Base-by-base conservation (phyloP, 2,113 vertebrate species). In the Cisticola juncidis region DNA sequence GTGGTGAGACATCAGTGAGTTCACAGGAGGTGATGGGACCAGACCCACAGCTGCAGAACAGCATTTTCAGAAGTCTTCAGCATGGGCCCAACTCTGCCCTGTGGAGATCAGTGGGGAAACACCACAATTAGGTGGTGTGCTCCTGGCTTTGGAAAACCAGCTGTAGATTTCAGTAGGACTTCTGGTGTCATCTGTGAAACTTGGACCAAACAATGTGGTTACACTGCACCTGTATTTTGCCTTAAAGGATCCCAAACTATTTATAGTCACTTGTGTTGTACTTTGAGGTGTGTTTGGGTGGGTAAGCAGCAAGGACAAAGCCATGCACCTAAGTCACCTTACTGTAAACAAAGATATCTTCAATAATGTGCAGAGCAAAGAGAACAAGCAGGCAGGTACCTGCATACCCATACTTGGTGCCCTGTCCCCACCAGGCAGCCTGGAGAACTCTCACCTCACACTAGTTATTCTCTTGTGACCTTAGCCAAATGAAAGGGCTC, bases 201-300 rank as follows among this genome's bases (percentile, higher is more conserved):
- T 8, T 25, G 38, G 62, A 77, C 42, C 58, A 12, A 93, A 26
- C 0, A 0, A 54, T 24, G 66, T 19, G 81, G 78, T 73, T 65
- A 74, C 1, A 0, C 47, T 47, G 44, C 47, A 54, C 28, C 50
- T 22, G 23, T 5, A n/a, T 54, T 95, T 83, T 35, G 38, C 50
- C 86, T 74, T 44, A 28, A 73, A 84, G 77, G 91, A 93, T 68
- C 86, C 48, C 76, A 51, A 84, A 56, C 72, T 92, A 92, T 93
- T 94, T 90, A 86, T 60, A 94, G 86, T 6, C 62, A 9, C 81
- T 76, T 16, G 66, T 0, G 0, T 56, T 92, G 57, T 40, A 77
- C 65, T 95, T 60, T 74, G 69, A 95, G 92, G 86, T 68, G 80
- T 94, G 91, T 88, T 92, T 36, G 86, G 88, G 92, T 68, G 92